These are phyloP conservation scores for Caranx ignobilis DNA, from an alignment of 2,113 vertebrate species.

Conservation along the genomic window DNA sequence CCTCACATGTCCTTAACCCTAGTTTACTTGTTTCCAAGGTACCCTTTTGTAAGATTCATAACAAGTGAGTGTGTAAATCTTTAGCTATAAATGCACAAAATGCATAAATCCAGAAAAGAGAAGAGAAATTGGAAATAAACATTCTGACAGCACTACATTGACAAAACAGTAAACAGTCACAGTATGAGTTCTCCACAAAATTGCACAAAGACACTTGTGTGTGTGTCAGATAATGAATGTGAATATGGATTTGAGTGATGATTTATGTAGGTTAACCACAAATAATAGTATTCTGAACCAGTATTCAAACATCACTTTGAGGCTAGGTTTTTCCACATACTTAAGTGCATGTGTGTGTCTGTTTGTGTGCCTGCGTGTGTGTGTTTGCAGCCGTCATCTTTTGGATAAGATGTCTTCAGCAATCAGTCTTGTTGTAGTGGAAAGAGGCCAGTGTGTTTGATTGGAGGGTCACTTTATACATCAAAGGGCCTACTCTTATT, in stretches of 20 bases:
- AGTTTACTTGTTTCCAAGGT: not conserved
- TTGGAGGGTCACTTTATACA: conserved; percentile 80
- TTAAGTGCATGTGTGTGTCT: conserved; percentile 9
- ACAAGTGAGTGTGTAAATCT: not conserved
- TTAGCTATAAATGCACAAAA: not conserved
- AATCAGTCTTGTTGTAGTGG: conserved; percentile 69
- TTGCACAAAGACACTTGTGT: not conserved
- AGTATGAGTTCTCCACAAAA: not conserved
- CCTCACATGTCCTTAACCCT: not conserved
- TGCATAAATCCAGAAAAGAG: not conserved
- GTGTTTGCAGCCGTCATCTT: conserved; percentile 36
- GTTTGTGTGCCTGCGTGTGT: conserved; percentile 1
- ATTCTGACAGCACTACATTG: no score
- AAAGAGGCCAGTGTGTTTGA: conserved; percentile 66
- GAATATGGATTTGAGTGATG: not conserved
- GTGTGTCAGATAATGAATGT: not conserved
- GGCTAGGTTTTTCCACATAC: not conserved
- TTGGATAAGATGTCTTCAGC: conserved; percentile 65
- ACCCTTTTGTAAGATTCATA: not conserved
- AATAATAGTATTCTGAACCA: conserved; percentile 25
- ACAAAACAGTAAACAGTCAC: not conserved
- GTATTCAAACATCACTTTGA: conserved; percentile 35
- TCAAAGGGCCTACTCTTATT: conserved; percentile 59
- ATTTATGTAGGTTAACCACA: conserved; percentile 22
- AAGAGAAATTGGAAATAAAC: not conserved